phyloP scores from a whole-genome alignment of 2,888 invertebrate species.

The Andrena bicolor region DNA sequence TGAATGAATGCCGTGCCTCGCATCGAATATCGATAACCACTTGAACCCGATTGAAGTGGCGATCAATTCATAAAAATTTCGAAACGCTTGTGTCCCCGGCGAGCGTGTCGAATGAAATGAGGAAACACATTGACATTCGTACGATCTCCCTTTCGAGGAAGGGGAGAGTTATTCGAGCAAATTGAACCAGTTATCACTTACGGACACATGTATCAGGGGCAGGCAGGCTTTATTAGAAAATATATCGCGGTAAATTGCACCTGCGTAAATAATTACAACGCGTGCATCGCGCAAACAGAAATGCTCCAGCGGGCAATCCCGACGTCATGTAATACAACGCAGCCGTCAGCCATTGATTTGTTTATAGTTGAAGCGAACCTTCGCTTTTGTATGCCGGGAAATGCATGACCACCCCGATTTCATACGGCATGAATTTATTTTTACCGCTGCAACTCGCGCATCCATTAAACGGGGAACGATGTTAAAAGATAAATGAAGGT shows the following conservation, averaged over 20 bases:
- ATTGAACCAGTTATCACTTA: slow-evolving; percentile 24
- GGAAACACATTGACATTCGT: not conserved
- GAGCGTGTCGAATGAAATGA: not conserved
- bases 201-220: slow-evolving; percentile 48
- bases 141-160: slow-evolving; percentile 18
- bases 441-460: slow-evolving; percentile 35
- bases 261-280: slow-evolving; percentile 67
- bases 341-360: slow-evolving; percentile 68
- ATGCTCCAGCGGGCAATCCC: slow-evolving; percentile 48
- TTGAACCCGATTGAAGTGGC: slow-evolving; percentile 26
- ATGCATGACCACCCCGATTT: slow-evolving; percentile 54
- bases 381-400: slow-evolving; percentile 42
- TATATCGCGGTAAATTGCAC: slow-evolving; percentile 52
- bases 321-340: slow-evolving; percentile 59
- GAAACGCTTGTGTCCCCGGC: slow-evolving; percentile 2
- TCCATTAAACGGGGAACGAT: slow-evolving; percentile 49
- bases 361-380: slow-evolving; percentile 56
- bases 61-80: slow-evolving; percentile 21
- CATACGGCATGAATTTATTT: slow-evolving; percentile 60
- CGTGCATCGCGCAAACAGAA: slow-evolving; percentile 50
- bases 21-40: slow-evolving; percentile 31
- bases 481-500: slow-evolving; percentile 55
- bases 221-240: slow-evolving; percentile 58
- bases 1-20: slow-evolving; percentile 8
- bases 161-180: slow-evolving; percentile 31